A percentile compares a stretch with the other conserved stretches of the same genome.
Evolutionary conservation across 1,140 invertebrate species (phyloP).

Genomic region (Trissolcus basalis): DNA sequence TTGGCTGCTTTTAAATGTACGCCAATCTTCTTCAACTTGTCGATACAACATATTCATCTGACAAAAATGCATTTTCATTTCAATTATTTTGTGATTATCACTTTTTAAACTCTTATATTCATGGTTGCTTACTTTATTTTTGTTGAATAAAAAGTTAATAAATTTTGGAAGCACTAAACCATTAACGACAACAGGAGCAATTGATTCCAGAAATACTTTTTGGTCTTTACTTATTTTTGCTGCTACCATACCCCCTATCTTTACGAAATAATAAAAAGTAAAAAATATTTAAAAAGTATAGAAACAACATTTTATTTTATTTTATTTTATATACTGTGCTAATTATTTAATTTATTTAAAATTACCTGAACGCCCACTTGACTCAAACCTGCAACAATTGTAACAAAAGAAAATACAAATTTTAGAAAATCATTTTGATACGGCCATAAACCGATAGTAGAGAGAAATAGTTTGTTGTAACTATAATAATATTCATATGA

Average conservation of each 20-base stretch:
- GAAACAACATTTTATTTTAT: too few species aligned
- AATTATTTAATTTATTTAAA: too few species aligned
- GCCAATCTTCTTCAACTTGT: conserved; percentile 29
- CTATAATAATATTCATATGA: conserved; percentile 7
- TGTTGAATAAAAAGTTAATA: conserved; percentile 34
- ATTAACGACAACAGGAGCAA: conserved; percentile 41
- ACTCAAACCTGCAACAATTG: neutral
- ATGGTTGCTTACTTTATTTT: conserved; percentile 28
- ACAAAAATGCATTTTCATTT: neutral
- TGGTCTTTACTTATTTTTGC: conserved; percentile 2
- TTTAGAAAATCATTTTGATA: conserved; percentile 3
- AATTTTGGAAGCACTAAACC: conserved; percentile 33
- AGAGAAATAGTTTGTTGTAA: conserved; percentile 1
- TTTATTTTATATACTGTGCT: too few species aligned
- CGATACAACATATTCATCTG: conserved; percentile 27
- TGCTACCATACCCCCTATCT: conserved; percentile 42
- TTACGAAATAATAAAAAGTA: neutral
- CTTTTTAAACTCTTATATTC: too few species aligned
- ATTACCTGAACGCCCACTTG: conserved; percentile 13
- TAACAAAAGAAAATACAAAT: neutral
- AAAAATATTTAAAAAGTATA: too few species aligned
- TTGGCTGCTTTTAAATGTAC: neutral
- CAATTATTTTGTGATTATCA: too few species aligned
- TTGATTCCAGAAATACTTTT: conserved; percentile 35
- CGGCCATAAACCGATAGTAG: neutral